Evolutionary conservation across 2,888 invertebrate genomes (phyloP).

Genomic region (Acanthosepion pharaonis): DNA sequence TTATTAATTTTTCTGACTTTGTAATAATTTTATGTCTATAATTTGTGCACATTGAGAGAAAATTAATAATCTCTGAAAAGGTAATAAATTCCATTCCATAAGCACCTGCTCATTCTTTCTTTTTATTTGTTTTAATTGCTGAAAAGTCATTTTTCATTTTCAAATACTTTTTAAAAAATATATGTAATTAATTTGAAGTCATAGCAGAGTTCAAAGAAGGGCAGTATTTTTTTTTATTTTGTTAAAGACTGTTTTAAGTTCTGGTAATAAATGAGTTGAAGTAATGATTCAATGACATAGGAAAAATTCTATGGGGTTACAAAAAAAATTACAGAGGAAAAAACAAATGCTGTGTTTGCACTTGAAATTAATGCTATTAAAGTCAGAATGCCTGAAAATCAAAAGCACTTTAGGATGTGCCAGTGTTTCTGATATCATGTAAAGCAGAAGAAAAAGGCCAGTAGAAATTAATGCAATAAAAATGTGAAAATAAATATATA

Average conservation of each 20-base stretch:
- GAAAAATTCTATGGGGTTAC: neutral
- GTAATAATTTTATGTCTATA: neutral
- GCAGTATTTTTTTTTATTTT: neutral
- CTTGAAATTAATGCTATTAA: neutral
- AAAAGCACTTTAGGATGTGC: neutral
- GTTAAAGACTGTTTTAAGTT: neutral
- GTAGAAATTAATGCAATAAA: no score
- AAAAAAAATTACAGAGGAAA: neutral
- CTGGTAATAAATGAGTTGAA: neutral
- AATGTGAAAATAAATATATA: neutral
- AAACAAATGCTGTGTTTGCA: neutral
- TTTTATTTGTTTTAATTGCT: conserved; percentile 6
- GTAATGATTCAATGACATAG: neutral
- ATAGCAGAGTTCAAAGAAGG: neutral
- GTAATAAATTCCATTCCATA: conserved; percentile 1
- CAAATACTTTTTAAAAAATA: neutral
- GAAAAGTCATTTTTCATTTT: conserved; percentile 20
- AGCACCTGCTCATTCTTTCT: conserved; percentile 4
- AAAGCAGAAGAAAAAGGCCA: neutral
- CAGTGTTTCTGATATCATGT: neutral
- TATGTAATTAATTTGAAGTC: conserved; percentile 33
- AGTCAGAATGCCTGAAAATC: neutral
- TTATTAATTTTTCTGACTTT: neutral
- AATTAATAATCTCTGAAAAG: neutral
- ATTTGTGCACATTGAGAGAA: neutral